These are phyloP conservation scores for Gila orcuttii DNA, from an alignment of 2,113 vertebrate genomes.

Conservation along the genomic window DNA sequence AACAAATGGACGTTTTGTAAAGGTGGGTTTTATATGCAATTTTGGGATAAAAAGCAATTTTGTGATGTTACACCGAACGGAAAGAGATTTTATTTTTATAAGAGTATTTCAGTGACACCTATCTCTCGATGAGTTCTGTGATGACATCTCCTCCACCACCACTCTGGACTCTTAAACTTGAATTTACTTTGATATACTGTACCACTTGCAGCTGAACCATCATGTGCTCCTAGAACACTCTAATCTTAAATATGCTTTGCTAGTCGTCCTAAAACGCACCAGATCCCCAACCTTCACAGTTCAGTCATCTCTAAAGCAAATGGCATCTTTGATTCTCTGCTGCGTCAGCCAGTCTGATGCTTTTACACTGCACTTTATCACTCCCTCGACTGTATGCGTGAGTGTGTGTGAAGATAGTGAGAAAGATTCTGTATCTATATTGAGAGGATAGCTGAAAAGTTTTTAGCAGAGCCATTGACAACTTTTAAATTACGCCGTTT, in stretches of 20 bases:
- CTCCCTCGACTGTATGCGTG: background rate
- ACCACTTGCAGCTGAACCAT: slow-evolving; percentile 28
- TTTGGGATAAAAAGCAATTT: slow-evolving; percentile 18
- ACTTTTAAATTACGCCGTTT: background rate
- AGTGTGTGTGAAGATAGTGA: slow-evolving; percentile 1
- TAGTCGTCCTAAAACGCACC: slow-evolving; percentile 3
- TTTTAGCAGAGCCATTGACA: slow-evolving; percentile 11
- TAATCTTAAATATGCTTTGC: slow-evolving; percentile 23
- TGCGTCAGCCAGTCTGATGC: slow-evolving; percentile 46
- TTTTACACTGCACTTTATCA: slow-evolving; percentile 46
- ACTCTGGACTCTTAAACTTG: slow-evolving; percentile 51
- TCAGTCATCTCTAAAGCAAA: slow-evolving; percentile 27
- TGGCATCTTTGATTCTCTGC: slow-evolving; percentile 45
- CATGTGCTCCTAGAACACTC: slow-evolving; percentile 22
- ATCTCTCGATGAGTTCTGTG: background rate
- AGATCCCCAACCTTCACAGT: slow-evolving; percentile 3
- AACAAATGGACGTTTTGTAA: slow-evolving; percentile 52
- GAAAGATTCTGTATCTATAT: slow-evolving; percentile 5
- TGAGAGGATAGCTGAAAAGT: slow-evolving; percentile 8
- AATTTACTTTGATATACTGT: slow-evolving; percentile 39
- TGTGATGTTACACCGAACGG: background rate
- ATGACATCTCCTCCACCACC: slow-evolving; percentile 29
- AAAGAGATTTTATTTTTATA: slow-evolving; percentile 46
- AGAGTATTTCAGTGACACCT: slow-evolving; percentile 4
- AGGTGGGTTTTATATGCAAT: slow-evolving; percentile 52